phyloP scores from a whole-genome alignment of 2,797 vertebrate species.

The Arrhamphus sclerolepis region DNA sequence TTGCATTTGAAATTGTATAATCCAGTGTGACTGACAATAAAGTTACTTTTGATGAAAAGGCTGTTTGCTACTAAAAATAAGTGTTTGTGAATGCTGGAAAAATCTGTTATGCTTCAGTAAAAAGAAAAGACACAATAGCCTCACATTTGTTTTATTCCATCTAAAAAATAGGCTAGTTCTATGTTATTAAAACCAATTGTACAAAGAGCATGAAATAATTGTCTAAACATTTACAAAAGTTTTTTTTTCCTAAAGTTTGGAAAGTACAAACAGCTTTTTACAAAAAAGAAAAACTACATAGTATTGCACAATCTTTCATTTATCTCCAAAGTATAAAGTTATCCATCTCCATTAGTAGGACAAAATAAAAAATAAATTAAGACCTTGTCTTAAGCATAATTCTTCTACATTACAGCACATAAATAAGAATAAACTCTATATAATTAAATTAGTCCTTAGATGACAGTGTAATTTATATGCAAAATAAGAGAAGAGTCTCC shows the following conservation, averaged over 20 bases:
- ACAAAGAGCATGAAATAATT: slow-evolving; percentile 82
- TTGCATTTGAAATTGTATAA: slow-evolving; percentile 7
- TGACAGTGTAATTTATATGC: slow-evolving; percentile 66
- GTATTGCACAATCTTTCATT: slow-evolving; percentile 96
- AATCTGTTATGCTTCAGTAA: too few species aligned
- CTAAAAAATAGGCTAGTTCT: slow-evolving; percentile 81
- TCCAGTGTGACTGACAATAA: slow-evolving; percentile 23
- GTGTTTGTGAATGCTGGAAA: too few species aligned
- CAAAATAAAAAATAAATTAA: slow-evolving; percentile 84
- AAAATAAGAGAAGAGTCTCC: slow-evolving; percentile 54
- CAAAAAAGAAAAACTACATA: slow-evolving; percentile 94
- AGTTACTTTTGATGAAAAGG: background rate
- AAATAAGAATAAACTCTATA: slow-evolving; percentile 80
- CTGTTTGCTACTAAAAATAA: too few species aligned
- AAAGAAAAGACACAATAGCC: slow-evolving; percentile 40
- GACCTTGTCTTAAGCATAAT: slow-evolving; percentile 76
- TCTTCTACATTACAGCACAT: slow-evolving; percentile 81
- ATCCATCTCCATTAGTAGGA: slow-evolving; percentile 76
- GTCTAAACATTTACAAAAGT: slow-evolving; percentile 80
- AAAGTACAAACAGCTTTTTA: slow-evolving; percentile 92
- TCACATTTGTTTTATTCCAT: slow-evolving; percentile 77
- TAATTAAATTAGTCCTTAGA: slow-evolving; percentile 77
- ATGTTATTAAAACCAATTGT: slow-evolving; percentile 79
- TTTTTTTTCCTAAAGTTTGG: slow-evolving; percentile 76
- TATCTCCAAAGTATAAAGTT: slow-evolving; percentile 92